Base-by-base conservation (phyloP, 2,797 vertebrate genomes). In the Meda fulgida region DNA sequence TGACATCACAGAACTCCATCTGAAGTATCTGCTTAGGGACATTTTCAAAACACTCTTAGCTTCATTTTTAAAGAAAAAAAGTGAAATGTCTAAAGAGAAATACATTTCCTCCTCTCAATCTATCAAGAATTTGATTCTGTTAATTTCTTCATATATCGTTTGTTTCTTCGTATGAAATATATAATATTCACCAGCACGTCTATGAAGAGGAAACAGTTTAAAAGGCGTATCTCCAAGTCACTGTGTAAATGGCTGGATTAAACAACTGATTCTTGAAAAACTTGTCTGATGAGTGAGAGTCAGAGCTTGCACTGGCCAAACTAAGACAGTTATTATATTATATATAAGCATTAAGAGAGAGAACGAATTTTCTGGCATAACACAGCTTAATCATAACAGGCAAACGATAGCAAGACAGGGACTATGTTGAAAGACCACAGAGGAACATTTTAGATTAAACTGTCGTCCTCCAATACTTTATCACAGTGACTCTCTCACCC, bases 391-490 rank as follows among this genome's bases (percentile, higher is more conserved):
- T 79, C 73, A 81, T 66, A 79, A 31, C 76, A 83, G 65, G 21
- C 51, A 83, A 51, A 77, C 60, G 19, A 40, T 55, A 21, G 53
- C 8, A 67, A n/a, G 67, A 81, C 71, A 13, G 31, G 88, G 89
- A 88, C 86, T 63, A 86, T 76, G 88, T 86, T 84, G 84, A 87
- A 81, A 88, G 87, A 81, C 83, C 84, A 85, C 89, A 81, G 88
- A 89, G 90, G 79, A 83, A 84, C 79, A 90, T 86, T 92, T 91
- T 88, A 87, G 84, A 91, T 91, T 92, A 86, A 92, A 92, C 88
- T 89, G 89, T 86, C 80, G 83, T 83, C 85, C 70, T 87, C 69
- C 88, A 91, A 93, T 92, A 89, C 93, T 95, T 94, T 92, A 93
- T 95, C 94, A 95, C 82, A 80, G 90, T 66, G 63, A 87, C 89